These are phyloP conservation scores for Mastacembelus armatus DNA, from an alignment of 2,797 vertebrate species.

Conservation along the genomic window DNA sequence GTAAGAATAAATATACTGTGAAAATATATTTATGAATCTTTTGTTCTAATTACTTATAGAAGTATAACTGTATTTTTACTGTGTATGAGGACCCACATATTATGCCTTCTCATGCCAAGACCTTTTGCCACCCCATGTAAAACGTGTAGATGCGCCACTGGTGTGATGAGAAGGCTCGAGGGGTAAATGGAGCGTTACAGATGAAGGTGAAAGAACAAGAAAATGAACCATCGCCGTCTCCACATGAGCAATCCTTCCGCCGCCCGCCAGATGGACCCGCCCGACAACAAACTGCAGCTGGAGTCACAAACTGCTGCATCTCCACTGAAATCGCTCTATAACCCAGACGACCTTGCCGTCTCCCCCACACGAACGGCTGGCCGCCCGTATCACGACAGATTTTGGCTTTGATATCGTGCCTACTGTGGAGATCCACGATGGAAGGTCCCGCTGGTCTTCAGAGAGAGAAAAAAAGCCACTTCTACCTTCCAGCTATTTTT, in stretches of 20 bases:
- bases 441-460: slow-evolving; percentile 15
- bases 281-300: slow-evolving; percentile 53
- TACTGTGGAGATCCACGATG: slow-evolving; percentile 37
- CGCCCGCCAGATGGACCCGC: slow-evolving; percentile 76
- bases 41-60: too few species aligned
- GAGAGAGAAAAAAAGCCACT: slow-evolving; percentile 46
- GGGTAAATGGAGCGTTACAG: slow-evolving; percentile 50
- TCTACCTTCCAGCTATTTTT: slow-evolving; percentile 62
- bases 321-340: slow-evolving; percentile 50
- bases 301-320: slow-evolving; percentile 46
- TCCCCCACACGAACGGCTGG: slow-evolving; percentile 43
- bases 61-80: too few species aligned
- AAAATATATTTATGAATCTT: too few species aligned
- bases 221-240: slow-evolving; percentile 10
- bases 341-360: slow-evolving; percentile 77
- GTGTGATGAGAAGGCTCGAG: slow-evolving; percentile 51
- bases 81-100: too few species aligned
- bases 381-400: slow-evolving; percentile 30
- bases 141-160: too few species aligned
- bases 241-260: slow-evolving; percentile 50
- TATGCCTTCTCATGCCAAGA: too few species aligned
- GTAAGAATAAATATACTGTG: too few species aligned
- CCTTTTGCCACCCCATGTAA: too few species aligned
- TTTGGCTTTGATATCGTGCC: slow-evolving; percentile 51
- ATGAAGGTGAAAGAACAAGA: slow-evolving; percentile 50